phyloP scores from a whole-genome alignment of 2,797 vertebrate species.

The Syngnathus acus region DNA sequence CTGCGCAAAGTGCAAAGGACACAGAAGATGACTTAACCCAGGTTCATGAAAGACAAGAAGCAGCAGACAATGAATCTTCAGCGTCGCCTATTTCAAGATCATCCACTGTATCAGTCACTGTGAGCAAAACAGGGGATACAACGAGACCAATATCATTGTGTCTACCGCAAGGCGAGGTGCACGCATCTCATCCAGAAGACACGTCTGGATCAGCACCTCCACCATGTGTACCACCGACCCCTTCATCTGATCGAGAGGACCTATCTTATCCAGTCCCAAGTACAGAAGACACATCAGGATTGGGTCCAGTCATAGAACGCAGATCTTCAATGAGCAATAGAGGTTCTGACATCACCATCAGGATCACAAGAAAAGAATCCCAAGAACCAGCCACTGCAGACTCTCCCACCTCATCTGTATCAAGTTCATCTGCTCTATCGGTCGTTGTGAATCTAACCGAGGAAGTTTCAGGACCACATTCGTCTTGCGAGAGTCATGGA shows the following conservation, averaged over 20 bases:
- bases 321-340: background rate
- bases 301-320: background rate
- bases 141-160: background rate
- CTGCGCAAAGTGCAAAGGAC: background rate
- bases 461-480: background rate
- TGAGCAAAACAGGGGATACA: background rate
- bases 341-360: constrained; percentile 4
- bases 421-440: background rate
- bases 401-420: background rate
- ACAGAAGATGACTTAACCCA: background rate
- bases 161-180: background rate
- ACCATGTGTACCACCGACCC: background rate
- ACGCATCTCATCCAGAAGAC: background rate
- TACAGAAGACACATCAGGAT: background rate
- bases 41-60: background rate
- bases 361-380: constrained; percentile 2
- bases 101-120: constrained; percentile 3
- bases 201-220: background rate
- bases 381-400: background rate
- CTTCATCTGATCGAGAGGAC: background rate
- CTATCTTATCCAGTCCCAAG: constrained; percentile 2
- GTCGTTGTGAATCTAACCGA: constrained; percentile 2
- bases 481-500: background rate
- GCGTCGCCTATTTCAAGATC: background rate
- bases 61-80: background rate